Percentiles rank a stretch among this genome's conserved stretches.
phyloP scores from a whole-genome alignment of 2,888 invertebrate genomes.

The Helicoverpa assulta region DNA sequence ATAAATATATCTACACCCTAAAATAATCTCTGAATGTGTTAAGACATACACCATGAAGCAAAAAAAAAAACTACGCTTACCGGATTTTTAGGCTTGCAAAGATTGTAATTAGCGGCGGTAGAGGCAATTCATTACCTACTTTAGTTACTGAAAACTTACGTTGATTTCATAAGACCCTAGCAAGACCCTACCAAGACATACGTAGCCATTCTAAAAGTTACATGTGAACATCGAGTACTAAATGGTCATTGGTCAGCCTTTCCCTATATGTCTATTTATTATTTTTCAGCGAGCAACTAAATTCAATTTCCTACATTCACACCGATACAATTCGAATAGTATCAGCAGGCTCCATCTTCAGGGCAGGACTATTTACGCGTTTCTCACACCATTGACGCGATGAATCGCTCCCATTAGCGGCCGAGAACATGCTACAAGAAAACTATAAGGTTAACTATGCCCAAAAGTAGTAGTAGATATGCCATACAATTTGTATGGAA shows the following conservation, averaged over 20 bases:
- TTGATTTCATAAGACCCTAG: not conserved
- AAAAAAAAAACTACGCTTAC: too few relatives aligned
- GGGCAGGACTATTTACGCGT: constrained; percentile 69
- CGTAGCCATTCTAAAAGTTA: constrained; percentile 7
- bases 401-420: constrained; percentile 85
- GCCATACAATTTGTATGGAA: constrained; percentile 89
- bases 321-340: constrained; percentile 73
- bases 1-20: too few relatives aligned
- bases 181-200: not conserved
- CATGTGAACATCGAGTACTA: constrained; percentile 26
- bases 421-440: constrained; percentile 82
- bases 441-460: constrained; percentile 89
- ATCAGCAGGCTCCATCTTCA: constrained; percentile 69
- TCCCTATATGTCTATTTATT: constrained; percentile 51
- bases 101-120: too few relatives aligned
- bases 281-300: constrained; percentile 54
- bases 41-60: too few relatives aligned
- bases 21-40: too few relatives aligned
- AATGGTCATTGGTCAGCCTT: constrained; percentile 18
- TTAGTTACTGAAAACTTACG: not conserved
- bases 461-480: constrained; percentile 88
- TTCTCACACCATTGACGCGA: constrained; percentile 82
- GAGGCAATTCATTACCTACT: too few relatives aligned
- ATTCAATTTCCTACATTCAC: constrained; percentile 69
- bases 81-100: too few relatives aligned